Evolutionary conservation across 2,888 invertebrate species (phyloP).

Genomic region (Torymus texanus): DNA sequence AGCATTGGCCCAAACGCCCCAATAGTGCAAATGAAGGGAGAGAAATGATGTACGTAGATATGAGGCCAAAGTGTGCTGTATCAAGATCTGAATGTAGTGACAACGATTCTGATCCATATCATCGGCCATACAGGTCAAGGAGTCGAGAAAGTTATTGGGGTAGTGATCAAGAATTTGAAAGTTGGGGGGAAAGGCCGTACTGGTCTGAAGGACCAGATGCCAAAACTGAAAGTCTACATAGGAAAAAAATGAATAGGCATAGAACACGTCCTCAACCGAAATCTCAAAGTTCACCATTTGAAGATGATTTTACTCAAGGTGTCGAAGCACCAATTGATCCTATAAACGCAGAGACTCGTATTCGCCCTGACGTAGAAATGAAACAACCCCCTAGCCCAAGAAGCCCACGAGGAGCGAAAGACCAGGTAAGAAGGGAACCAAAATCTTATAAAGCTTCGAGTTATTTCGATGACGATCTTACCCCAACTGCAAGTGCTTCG

Average conservation of each 20-base stretch:
- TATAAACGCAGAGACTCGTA: constrained; percentile 62
- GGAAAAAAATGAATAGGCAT: constrained; percentile 70
- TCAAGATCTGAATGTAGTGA: constrained; percentile 74
- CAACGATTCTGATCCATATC: constrained; percentile 71
- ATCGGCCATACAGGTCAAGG: constrained; percentile 70
- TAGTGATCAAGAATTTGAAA: constrained; percentile 73
- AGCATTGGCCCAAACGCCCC: constrained; percentile 72
- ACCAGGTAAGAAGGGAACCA: constrained; percentile 62
- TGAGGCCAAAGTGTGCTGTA: constrained; percentile 68
- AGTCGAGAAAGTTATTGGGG: constrained; percentile 73
- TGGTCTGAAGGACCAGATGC: constrained; percentile 71
- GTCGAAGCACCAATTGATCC: constrained; percentile 69
- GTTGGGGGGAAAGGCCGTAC: constrained; percentile 71
- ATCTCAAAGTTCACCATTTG: constrained; percentile 79
- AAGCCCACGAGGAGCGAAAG: constrained; percentile 61
- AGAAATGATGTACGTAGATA: constrained; percentile 68
- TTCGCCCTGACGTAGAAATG: constrained; percentile 63
- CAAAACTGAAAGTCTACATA: constrained; percentile 70
- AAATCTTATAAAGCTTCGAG: constrained; percentile 63
- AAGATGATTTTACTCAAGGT: constrained; percentile 79
- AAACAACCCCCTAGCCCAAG: constrained; percentile 64
- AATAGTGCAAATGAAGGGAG: constrained; percentile 73
- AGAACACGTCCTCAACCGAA: constrained; percentile 64
- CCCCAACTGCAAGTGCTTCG: constrained; percentile 73
- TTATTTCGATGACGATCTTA: constrained; percentile 79